phyloP scores from a whole-genome alignment of 2,113 vertebrate species.

The Pyxicephalus adspersus region DNA sequence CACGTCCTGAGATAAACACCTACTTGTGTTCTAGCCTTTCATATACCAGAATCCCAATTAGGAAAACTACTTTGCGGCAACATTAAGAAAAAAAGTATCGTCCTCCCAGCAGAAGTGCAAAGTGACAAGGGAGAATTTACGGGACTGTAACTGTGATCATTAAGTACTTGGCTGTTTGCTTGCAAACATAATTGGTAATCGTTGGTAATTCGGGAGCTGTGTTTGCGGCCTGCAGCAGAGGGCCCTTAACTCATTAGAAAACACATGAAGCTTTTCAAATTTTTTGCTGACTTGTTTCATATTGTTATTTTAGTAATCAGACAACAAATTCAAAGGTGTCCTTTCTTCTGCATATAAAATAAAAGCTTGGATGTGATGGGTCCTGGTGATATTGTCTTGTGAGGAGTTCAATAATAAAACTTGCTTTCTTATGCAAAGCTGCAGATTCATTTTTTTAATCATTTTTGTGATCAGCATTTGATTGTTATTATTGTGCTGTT shows the following conservation, averaged over 20 bases:
- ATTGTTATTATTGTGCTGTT: constrained; percentile 24
- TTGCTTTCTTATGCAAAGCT: background rate
- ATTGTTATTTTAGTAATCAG: background rate
- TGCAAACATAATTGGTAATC: constrained; percentile 46
- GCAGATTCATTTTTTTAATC: background rate
- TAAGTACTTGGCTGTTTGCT: constrained; percentile 46
- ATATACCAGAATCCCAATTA: constrained; percentile 35
- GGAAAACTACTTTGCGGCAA: constrained; percentile 22
- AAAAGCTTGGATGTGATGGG: background rate
- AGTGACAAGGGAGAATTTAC: constrained; percentile 21
- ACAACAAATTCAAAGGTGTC: background rate
- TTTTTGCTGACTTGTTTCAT: background rate
- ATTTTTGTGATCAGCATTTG: background rate
- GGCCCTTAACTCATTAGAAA: constrained; percentile 28
- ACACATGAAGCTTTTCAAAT: background rate
- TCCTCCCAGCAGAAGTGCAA: constrained; percentile 16
- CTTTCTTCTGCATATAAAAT: background rate
- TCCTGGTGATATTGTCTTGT: background rate
- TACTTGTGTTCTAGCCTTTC: background rate
- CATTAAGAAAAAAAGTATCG: constrained; percentile 10
- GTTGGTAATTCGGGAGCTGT: constrained; percentile 2
- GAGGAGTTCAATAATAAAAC: background rate
- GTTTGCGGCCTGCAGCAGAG: background rate
- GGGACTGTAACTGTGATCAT: constrained; percentile 14
- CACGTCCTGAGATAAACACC: constrained; percentile 16